A percentile compares a stretch with the other conserved stretches of the same genome.
Conservation (phyloP, 2,888 invertebrate genomes). For the Megaustenia siamemsis region DNA sequence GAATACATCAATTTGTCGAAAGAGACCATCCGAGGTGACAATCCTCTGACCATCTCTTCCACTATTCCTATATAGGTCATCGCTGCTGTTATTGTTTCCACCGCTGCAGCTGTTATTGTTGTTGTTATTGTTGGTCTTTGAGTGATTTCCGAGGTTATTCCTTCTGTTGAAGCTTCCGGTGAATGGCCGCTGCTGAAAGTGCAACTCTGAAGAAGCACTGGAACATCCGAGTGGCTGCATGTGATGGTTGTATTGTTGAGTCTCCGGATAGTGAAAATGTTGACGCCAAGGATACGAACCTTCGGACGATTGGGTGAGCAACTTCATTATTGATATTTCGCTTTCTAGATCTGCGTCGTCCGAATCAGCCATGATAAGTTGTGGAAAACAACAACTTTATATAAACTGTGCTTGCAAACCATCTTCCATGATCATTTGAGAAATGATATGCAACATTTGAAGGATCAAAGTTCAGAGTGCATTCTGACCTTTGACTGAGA, state of each 20-base stretch:
- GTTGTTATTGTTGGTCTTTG: background rate
- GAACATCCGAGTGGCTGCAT: background rate
- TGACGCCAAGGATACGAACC: background rate
- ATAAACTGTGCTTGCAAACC: background rate
- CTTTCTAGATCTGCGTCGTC: constrained; percentile 17
- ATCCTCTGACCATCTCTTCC: background rate
- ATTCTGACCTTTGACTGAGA: background rate
- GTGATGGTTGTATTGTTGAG: background rate
- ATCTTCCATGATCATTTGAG: background rate
- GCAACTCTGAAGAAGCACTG: background rate
- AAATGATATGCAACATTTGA: background rate
- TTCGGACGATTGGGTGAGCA: background rate
- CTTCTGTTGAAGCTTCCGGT: background rate
- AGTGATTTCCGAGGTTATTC: background rate
- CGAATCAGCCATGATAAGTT: background rate
- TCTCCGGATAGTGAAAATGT: background rate
- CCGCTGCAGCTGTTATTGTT: background rate
- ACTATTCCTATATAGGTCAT: background rate
- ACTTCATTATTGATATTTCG: constrained; percentile 40
- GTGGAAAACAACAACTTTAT: background rate
- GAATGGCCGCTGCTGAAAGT: background rate
- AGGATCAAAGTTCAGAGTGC: background rate
- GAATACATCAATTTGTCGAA: background rate
- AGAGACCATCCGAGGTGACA: background rate
- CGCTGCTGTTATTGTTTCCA: background rate